Conservation (phyloP, 2,113 vertebrate genomes). For the Mola mola region DNA sequence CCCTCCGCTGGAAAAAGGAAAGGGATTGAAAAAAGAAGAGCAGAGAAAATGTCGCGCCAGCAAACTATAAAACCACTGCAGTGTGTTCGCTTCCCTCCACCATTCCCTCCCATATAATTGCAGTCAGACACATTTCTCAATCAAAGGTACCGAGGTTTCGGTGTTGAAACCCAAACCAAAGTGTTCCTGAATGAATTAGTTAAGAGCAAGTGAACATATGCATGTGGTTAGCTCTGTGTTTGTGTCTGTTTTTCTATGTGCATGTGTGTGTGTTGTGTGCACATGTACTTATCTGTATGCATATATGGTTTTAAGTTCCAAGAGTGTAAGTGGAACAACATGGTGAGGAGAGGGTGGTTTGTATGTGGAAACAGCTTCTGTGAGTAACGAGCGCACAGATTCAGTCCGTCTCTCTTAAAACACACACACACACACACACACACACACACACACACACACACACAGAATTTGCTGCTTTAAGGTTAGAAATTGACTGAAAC, state of each 20-base stretch:
- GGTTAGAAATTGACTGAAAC: no score
- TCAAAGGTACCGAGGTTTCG: constrained; percentile 79
- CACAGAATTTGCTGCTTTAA: no score
- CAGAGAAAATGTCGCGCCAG: constrained; percentile 75
- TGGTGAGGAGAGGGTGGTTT: constrained; percentile 70
- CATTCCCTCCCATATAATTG: constrained; percentile 74
- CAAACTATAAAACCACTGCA: constrained; percentile 75
- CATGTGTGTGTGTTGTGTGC: constrained; percentile 39
- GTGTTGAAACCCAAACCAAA: constrained; percentile 82
- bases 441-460: constrained; percentile 4
- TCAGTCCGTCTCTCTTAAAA: constrained; percentile 22
- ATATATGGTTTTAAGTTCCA: constrained; percentile 66
- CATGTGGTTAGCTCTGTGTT: constrained; percentile 77
- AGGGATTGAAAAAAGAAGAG: constrained; percentile 30
- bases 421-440: constrained; percentile 20
- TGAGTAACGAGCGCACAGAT: constrained; percentile 67
- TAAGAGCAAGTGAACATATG: constrained; percentile 83
- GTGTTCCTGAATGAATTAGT: constrained; percentile 86
- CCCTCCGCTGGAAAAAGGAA: constrained; percentile 57
- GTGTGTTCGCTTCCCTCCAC: constrained; percentile 56
- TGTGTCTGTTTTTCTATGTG: constrained; percentile 22
- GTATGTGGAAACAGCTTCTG: constrained; percentile 77
- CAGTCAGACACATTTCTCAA: constrained; percentile 84
- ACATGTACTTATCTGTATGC: constrained; percentile 68
- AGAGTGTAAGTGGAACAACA: constrained; percentile 81